Base-by-base conservation (phyloP, 2,113 vertebrate species). In the Bos javanicus region DNA sequence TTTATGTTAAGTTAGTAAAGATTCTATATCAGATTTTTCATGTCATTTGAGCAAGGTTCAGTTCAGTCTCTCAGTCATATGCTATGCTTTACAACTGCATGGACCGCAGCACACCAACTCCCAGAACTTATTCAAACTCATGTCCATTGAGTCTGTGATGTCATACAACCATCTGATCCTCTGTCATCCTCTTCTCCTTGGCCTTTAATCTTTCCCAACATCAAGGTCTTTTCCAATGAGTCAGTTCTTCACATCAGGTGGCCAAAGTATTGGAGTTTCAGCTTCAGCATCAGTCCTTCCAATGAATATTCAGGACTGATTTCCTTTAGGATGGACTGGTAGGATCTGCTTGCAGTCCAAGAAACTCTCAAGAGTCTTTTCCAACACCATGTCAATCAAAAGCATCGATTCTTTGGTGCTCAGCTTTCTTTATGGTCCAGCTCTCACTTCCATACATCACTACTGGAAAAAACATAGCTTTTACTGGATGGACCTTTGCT, bases 61-160 rank as follows among this genome's bases (percentile, higher is more conserved):
- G 8, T 67, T 67, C 17, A 36, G 17, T n/a, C 16, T 67, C 4
- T 67, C 16, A n/a, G 64, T 21, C 33, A 67, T 67, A 8, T 36
- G 8, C 0, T 4, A 67, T 0, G 4, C 33, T 64, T 64, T n/a
- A 64, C 62, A 64, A 17, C 15, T 19, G 33, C 62, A n/a, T 19
- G 33, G 33, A 67, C 16, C 1, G 0, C 2, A 10, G 62, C 7
- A n/a, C 0, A 67, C 33, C 64, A 67, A 19, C 64, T 67, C 64
- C 33, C 16, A 67, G 64, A 21, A 8, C 64, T 36, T 36, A n/a
- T 36, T 67, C 64, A 36, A 36, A 67, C 33, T 67, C 64, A 67
- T 36, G 33, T 36, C 64, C 33, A 67, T 2, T 67, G 33, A 67
- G 33, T 21, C 17, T 0, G 17, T 36, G 17, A 36, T 67, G 33